Evolutionary conservation across 2,113 vertebrate species (phyloP), one percentile per base, ranked within the genome.

Genomic region (Ageneiosus marmoratus): DNA sequence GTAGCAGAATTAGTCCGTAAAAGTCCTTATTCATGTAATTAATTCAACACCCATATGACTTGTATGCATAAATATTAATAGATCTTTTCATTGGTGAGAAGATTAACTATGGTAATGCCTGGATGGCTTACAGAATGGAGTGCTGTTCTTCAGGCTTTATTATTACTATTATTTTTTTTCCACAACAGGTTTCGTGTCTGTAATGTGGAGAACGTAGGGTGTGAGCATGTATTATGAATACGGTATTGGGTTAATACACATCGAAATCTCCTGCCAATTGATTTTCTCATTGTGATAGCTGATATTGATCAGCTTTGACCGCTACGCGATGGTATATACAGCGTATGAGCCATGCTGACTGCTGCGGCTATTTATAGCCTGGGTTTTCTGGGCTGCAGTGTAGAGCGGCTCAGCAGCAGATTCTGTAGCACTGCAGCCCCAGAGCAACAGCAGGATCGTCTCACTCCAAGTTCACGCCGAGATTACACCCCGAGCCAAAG

Each of bases 361-460:
- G 86, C 62, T 70, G 67, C 67, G 60, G 83, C 83, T 85, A 87
- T 82, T 79, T 77, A 80, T 85, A 87, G 81, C 15, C 37, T 20
- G 62, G 74, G 83, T 41, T 79, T 79, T 51, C 76, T 77, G 65
- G 34, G 63, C 82, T 48, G 82, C 62, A 69, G 74, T 41, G 82
- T 44, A 29, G 34, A 56, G 75, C 11, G 12, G 55, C 80, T 75
- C 70, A 75, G 70, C 62, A 20, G 74, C 65, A 60, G 65, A 84
- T 84, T 60, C 75, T 37, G 83, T 84, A 84, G 79, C 67, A 73
- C 73, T 73, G 65, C 77, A 62, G 83, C 65, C 37, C 73, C 67
- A 41, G 63, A 78, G 75, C 75, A 60, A 67, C 37, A 82, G 79
- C 53, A 55, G 62, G 80, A 85, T 80, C 78, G 77, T 44, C 62